Base-by-base conservation (phyloP, 2,113 vertebrate genomes). In the Sterrhoptilus dennistouni region DNA sequence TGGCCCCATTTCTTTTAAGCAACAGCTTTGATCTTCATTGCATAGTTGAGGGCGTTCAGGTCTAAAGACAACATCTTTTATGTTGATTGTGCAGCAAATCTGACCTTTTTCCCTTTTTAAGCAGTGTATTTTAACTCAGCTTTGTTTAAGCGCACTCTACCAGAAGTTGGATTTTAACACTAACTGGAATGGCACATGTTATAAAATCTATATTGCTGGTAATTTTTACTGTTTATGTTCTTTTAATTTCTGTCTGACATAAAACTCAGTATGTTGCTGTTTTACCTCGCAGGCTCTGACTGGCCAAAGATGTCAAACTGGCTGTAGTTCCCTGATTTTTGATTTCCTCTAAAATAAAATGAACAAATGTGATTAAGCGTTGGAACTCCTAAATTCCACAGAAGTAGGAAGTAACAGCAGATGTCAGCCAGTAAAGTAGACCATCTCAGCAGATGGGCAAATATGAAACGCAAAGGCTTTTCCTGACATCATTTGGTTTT, bases 401-500 rank as follows among this genome's bases (percentile, higher is more conserved):
- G 91, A 96, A 96, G 89, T 70, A 94, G 85, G 83, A 96, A 89
- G 44, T 5, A 2, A 74, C 90, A 95, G 89, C 97, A 98, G 97
- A 98, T 98, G 98, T 80, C 94, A 40, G 92, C 97, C 89, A 87
- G 90, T 96, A 91, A 96, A 97, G 95, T 14, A 53, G 75, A 64
- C 94, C 89, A 90, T 89, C 93, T 90, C 74, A 95, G 91, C 97
- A 97, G 97, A 97, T 98, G 98, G 97, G 65, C 92, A 87, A 77
- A 97, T 90, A 89, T 93, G 89, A 97, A 96, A 97, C 2, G 75
- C 92, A 95, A 94, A 96, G 91, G 82, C 93, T 95, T 97, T 97
- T 87, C 94, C 92, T 96, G 68, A 90, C 87, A 97, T 98, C 85
- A 75, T 96, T 98, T 96, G n/a, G 82, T 94, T 98, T 97, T 97